Percentiles rank a stretch among this genome's conserved stretches.
These are phyloP conservation scores for Echiichthys vipera DNA, from an alignment of 2,797 vertebrate species.

Conservation along the genomic window DNA sequence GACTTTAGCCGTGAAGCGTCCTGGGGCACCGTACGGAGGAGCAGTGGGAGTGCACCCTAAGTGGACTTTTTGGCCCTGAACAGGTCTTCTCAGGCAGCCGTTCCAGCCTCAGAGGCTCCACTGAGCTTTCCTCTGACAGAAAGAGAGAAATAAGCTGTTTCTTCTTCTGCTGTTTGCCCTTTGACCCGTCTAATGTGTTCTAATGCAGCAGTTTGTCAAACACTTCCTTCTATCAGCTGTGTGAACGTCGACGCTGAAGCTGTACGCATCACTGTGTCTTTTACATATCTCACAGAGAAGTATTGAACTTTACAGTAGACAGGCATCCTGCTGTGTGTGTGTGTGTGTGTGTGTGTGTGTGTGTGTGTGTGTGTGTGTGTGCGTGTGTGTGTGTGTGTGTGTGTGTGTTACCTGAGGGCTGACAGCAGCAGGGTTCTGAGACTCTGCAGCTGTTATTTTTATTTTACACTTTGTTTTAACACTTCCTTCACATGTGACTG, in stretches of 20 bases:
- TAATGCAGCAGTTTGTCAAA: not conserved
- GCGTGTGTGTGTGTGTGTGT: constrained; percentile 2
- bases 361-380: constrained; percentile 2
- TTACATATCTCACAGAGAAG: constrained; percentile 13
- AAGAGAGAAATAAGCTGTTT: not conserved
- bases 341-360: constrained; percentile 20
- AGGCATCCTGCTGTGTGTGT: not conserved
- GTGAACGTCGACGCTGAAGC: not conserved
- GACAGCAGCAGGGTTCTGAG: constrained; percentile 16
- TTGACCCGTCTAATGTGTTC: not conserved
- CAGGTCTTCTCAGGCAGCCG: not conserved
- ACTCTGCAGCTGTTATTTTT: constrained; percentile 21
- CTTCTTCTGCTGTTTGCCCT: not conserved
- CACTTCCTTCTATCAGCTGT: not conserved
- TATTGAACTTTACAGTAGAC: not conserved
- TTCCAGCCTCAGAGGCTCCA: not conserved
- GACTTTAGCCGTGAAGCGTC: no score
- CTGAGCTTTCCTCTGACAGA: not conserved
- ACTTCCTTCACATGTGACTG: not conserved
- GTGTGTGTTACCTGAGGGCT: constrained; percentile 24
- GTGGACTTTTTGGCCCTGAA: not conserved
- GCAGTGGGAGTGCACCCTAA: no score
- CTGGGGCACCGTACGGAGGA: no score
- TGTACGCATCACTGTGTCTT: not conserved
- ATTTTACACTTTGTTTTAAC: constrained; percentile 20